Evolutionary conservation across 2,888 invertebrate species (phyloP).

Genomic region (Hypsopygia costalis): DNA sequence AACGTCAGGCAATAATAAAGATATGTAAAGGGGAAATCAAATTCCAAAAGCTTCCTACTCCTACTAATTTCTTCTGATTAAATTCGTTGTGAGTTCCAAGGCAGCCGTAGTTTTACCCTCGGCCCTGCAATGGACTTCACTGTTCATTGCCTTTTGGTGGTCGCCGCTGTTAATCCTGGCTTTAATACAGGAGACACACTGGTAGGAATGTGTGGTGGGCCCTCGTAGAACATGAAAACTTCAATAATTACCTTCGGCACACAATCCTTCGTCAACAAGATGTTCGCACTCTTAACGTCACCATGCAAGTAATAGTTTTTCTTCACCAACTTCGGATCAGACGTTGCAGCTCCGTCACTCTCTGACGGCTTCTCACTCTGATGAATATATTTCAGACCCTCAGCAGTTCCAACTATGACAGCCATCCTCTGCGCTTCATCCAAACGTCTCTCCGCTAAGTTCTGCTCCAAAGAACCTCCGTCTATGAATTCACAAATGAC

Average conservation of each 20-base stretch:
- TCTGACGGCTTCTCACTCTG: constrained; percentile 49
- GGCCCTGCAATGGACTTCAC: too few relatives aligned
- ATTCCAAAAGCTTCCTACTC: too few relatives aligned
- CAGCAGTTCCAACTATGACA: constrained; percentile 84
- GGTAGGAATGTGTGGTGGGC: too few relatives aligned
- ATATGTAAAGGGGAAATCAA: too few relatives aligned
- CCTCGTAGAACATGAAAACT: too few relatives aligned
- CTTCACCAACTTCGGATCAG: constrained; percentile 28
- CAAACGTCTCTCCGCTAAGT: constrained; percentile 73
- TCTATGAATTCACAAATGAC: constrained; percentile 88
- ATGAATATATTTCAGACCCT: constrained; percentile 85
- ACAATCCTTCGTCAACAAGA: constrained; percentile 84
- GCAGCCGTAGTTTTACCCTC: too few relatives aligned
- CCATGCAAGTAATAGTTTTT: constrained; percentile 85
- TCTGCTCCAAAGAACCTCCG: constrained; percentile 86
- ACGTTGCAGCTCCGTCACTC: constrained; percentile 10
- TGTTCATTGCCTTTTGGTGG: too few relatives aligned
- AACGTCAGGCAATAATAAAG: too few relatives aligned
- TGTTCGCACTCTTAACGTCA: constrained; percentile 90
- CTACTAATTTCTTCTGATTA: too few relatives aligned
- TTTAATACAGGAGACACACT: too few relatives aligned
- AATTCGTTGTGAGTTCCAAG: too few relatives aligned
- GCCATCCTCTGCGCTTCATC: constrained; percentile 80
- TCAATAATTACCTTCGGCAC: constrained; percentile 82
- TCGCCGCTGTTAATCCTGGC: too few relatives aligned